These are phyloP conservation scores for Epinephelus awoara DNA, from an alignment of 2,797 vertebrate genomes.

Conservation along the genomic window DNA sequence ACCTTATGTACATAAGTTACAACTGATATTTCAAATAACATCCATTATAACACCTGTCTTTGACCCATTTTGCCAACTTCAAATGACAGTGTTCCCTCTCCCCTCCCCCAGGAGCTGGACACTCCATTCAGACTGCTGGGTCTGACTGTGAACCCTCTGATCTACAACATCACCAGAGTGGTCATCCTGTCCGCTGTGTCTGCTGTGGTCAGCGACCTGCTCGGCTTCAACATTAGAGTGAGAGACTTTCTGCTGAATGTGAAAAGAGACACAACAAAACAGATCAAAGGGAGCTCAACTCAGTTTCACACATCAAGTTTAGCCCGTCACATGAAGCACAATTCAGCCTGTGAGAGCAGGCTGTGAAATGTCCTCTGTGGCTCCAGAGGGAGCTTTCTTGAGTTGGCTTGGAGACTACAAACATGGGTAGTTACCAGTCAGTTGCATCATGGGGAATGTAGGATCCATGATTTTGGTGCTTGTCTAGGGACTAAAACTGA, in stretches of 20 bases:
- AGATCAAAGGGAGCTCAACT: not conserved
- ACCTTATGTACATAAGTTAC: not conserved
- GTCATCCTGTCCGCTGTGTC: constrained; percentile 98
- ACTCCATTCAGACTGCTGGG: constrained; percentile 96
- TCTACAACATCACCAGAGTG: constrained; percentile 98
- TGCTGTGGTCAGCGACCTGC: constrained; percentile 95
- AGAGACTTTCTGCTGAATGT: constrained; percentile 56
- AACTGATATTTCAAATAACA: not conserved
- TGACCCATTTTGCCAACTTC: not conserved
- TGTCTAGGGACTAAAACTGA: no score
- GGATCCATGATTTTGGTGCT: not conserved
- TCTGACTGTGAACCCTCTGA: constrained; percentile 96
- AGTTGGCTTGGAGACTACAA: not conserved
- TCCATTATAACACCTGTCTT: not conserved
- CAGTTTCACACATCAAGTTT: not conserved
- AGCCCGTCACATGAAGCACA: not conserved
- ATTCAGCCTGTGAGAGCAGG: not conserved
- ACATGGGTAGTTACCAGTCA: not conserved
- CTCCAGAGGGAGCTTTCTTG: not conserved
- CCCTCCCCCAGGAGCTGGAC: constrained; percentile 90
- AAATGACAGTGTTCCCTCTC: not conserved
- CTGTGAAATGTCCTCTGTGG: not conserved
- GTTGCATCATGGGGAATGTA: not conserved
- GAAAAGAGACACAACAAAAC: not conserved
- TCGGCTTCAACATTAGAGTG: constrained; percentile 98